Evolutionary conservation across 2,888 invertebrate species (phyloP), one percentile per base, ranked within the genome.

Genomic region (Oxystoma pomonae): DNA sequence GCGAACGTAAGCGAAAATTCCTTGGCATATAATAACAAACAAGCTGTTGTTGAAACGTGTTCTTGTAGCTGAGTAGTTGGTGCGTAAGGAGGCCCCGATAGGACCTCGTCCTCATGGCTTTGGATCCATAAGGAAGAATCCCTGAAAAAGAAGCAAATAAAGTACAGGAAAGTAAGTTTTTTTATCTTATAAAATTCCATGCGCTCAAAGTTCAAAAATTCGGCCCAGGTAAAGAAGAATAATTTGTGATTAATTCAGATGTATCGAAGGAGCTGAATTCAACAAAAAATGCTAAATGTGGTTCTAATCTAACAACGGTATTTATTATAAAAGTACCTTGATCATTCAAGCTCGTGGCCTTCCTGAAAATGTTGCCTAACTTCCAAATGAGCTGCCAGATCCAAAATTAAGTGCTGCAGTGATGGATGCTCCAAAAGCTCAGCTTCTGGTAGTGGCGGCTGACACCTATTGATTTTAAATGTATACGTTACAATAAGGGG

Each of bases 341-440:
- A 85, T 86, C 86, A 85, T 83, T 85, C 85, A 77, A 84, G 81
- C 79, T 85, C 85, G 77, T 84, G 83, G 74, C 81, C 81, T 68
- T 88, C 88, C 72, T 85, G 81, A 77, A 90, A 89, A 74, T 89
- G 85, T 65, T 85, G 84, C 75, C 91, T 87, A 68, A 93, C 94
- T 82, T 96, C 94, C 67, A 97, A 83, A 72, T 91, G 88, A 62
- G 86, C 83, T 50, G 94, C 92, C 72, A 97, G 83, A 75, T 96
- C 95, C 73, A 94, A 84, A 60, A 96, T 86, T 70, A 92, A 85
- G 74, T 90, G 88, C 67, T 89, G 87, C 57, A 97, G 84, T 53
- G 87, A 84, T 3, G 93, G 90, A 76, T 95, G 92, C 72, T 94
- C 94, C 64, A 94, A 83, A 16, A 97, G 83, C 69, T 96, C 96